Conservation (phyloP, 92 coral and sea anemone genomes). For the Meandrina meandrites region DNA sequence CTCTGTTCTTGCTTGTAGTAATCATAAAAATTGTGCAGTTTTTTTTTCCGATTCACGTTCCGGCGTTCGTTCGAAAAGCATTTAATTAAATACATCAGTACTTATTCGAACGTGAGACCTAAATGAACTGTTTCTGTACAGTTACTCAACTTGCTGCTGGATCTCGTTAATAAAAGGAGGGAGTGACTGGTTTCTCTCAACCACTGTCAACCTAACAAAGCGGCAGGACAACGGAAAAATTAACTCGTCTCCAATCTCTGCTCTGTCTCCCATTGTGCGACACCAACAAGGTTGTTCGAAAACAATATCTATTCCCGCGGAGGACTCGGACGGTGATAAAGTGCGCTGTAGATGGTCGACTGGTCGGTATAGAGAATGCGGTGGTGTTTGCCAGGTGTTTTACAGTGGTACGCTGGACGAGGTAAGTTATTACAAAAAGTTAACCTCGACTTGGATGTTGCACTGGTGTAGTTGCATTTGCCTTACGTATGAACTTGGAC, state of each 20-base stretch:
- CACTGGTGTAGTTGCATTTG: too few relatives aligned
- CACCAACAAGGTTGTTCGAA: slow-evolving; percentile 39
- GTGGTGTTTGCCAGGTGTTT: slow-evolving; percentile 40
- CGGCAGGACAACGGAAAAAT: slow-evolving; percentile 55
- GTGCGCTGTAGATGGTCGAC: slow-evolving; percentile 64
- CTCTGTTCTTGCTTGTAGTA: too few relatives aligned
- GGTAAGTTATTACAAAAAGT: slow-evolving; percentile 32
- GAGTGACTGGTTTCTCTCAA: slow-evolving; percentile 39
- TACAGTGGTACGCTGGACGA: slow-evolving; percentile 39
- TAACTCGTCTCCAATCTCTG: slow-evolving; percentile 60
- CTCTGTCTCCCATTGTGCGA: slow-evolving; percentile 48
- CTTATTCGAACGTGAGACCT: too few relatives aligned
- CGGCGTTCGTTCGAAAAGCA: too few relatives aligned
- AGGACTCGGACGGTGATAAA: slow-evolving; percentile 63
- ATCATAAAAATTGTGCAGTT: too few relatives aligned
- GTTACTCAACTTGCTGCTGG: slow-evolving; percentile 53
- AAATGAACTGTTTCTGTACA: slow-evolving; percentile 15
- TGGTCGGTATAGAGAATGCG: slow-evolving; percentile 46
- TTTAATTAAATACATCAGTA: too few relatives aligned
- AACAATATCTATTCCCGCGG: slow-evolving; percentile 46
- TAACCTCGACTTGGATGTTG: too few relatives aligned
- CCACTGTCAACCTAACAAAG: slow-evolving; percentile 45
- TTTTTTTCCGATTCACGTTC: too few relatives aligned
- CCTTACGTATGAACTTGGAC: too few relatives aligned
- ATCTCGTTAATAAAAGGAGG: slow-evolving; percentile 37